These are phyloP conservation scores for Hedychridium roseum DNA, from an alignment of 2,888 invertebrate genomes.

Conservation along the genomic window DNA sequence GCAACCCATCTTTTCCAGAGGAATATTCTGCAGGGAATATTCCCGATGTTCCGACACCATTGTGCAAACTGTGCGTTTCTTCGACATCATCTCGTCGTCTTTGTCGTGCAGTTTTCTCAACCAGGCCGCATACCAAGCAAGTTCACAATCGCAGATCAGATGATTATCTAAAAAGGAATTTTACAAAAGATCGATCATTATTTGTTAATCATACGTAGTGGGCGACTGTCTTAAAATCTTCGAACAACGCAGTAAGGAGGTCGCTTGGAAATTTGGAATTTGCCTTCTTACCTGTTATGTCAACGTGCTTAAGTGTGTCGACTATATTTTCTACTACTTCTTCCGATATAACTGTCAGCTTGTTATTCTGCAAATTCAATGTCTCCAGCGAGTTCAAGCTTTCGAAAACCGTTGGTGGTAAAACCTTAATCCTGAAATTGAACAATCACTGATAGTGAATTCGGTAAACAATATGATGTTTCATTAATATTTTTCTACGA, in stretches of 20 bases:
- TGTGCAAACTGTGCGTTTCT: slow-evolving; percentile 83
- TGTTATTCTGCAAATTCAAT: slow-evolving; percentile 87
- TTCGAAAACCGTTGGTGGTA: slow-evolving; percentile 86
- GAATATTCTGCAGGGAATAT: slow-evolving; percentile 83
- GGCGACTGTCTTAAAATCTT: no score
- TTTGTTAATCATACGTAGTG: neutral
- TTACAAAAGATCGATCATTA: no score
- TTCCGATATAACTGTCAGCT: slow-evolving; percentile 81
- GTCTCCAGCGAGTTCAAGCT: slow-evolving; percentile 90
- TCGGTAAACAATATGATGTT: no score
- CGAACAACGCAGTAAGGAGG: no score
- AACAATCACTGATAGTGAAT: neutral
- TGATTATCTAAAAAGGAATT: slow-evolving; percentile 83
- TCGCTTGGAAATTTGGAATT: no score
- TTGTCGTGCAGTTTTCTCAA: slow-evolving; percentile 79
- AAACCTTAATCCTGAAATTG: slow-evolving; percentile 75
- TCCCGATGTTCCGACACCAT: slow-evolving; percentile 84
- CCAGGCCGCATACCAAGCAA: slow-evolving; percentile 89
- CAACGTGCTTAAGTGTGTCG: slow-evolving; percentile 85
- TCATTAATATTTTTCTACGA: no score
- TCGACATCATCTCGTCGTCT: slow-evolving; percentile 88
- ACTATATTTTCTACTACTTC: slow-evolving; percentile 90
- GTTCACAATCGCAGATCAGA: slow-evolving; percentile 84
- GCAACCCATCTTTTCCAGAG: slow-evolving; percentile 84
- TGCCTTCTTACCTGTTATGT: slow-evolving; percentile 88